Evolutionary conservation across 2,888 invertebrate genomes (phyloP), one percentile per base, ranked within the genome.

Genomic region (Drosophila histrio): DNA sequence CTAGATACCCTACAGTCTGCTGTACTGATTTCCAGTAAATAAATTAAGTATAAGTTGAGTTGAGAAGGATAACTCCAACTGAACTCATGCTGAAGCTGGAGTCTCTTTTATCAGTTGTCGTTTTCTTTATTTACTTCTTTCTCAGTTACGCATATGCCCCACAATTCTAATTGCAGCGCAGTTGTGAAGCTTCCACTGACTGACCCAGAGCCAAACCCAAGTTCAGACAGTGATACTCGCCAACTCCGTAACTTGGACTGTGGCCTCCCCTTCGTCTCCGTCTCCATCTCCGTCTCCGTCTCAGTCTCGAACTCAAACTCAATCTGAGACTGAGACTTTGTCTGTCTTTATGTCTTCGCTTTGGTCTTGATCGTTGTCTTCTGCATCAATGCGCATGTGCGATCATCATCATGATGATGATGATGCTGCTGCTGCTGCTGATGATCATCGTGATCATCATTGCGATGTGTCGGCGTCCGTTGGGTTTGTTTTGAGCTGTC

Each of bases 371-470:
- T 32, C 50, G 54, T 70, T 39, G 36, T 64, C 87, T 87, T 81
- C 85, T 84, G 87, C 78, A 72, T 80, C 74, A 80, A 64, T 84
- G 81, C 74, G 63, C 77, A 64, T 72, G 76, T 61, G 67, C 39
- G 72, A 67, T 87, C 52, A 80, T 81, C 61, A 56, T 63, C 15
- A 61, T 56, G 32, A 43, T 39, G 21, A 39, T 43, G 5, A 61
- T 66, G 24, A 65, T 68, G 46, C 62, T 50, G 52, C 62, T 32
- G n/a, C 58, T 72, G 62, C 62, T 57, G 56, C 60, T 34, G 22
- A 63, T 65, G 54, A 65, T 56, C 46, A 66, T 46, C 46, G 38
- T 63, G 15, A 54, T 47, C 9, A 67, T 47, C 9, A 67, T 54
- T 19, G n/a, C 15, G 39, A 44, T 72, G 65, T 74, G 76, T 73